phyloP scores from a whole-genome alignment of 1,140 invertebrate species.

The Panonychus citri region DNA sequence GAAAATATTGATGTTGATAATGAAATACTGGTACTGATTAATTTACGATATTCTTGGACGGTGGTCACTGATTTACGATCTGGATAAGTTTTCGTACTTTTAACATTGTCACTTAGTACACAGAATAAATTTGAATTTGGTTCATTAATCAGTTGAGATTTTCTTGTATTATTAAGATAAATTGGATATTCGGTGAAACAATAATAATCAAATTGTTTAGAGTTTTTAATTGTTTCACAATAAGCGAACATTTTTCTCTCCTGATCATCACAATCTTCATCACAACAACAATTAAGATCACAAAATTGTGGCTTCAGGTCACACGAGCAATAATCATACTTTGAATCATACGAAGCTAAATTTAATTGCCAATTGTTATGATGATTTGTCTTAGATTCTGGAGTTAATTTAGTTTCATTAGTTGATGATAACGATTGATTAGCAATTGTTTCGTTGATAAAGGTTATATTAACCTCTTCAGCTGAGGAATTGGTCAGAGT shows the following conservation, averaged over 20 bases:
- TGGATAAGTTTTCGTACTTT: neutral
- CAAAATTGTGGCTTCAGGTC: slow-evolving; percentile 30
- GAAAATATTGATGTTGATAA: neutral
- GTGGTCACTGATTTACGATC: neutral
- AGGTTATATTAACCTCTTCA: too few species aligned
- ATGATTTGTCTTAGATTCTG: too few species aligned
- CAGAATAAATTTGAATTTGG: slow-evolving; percentile 30
- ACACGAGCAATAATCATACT: slow-evolving; percentile 19
- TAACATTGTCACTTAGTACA: slow-evolving; percentile 29
- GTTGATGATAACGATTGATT: too few species aligned
- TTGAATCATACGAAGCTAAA: neutral
- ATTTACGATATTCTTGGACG: neutral
- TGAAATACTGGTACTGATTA: neutral
- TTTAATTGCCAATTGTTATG: neutral
- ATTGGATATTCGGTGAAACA: slow-evolving; percentile 23
- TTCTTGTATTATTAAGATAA: slow-evolving; percentile 22
- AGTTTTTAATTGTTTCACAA: slow-evolving; percentile 21
- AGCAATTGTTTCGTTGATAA: neutral
- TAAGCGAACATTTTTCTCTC: slow-evolving; percentile 32
- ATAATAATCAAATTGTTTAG: slow-evolving; percentile 19
- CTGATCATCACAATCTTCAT: slow-evolving; percentile 33
- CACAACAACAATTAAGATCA: slow-evolving; percentile 52
- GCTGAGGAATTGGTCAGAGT: too few species aligned
- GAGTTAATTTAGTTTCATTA: too few species aligned
- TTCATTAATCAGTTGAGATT: slow-evolving; percentile 20